Conservation (phyloP, 1,140 invertebrate species). For the Diplogasteroides magnus region DNA sequence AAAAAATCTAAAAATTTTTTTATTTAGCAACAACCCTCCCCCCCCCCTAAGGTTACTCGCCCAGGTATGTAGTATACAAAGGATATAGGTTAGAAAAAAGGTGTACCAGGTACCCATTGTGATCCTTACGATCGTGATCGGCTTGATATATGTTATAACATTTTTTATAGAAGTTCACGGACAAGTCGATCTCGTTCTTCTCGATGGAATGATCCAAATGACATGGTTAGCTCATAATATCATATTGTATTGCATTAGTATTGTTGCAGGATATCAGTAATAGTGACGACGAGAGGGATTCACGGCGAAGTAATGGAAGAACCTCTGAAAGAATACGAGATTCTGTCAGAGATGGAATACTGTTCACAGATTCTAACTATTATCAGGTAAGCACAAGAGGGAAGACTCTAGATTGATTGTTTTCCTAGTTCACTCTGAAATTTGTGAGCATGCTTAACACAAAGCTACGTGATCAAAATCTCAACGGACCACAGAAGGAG, state of each 20-base stretch:
- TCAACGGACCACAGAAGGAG: too few relatives aligned
- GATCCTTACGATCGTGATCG: not conserved
- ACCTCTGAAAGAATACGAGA: too few relatives aligned
- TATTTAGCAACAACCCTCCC: too few relatives aligned
- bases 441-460: too few relatives aligned
- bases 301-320: too few relatives aligned
- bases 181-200: not conserved
- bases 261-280: not conserved
- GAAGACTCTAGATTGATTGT: not conserved
- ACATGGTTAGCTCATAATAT: not conserved
- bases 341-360: not conserved
- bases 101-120: not conserved
- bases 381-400: not conserved
- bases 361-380: not conserved
- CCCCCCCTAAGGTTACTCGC: too few relatives aligned
- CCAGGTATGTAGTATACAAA: too few relatives aligned
- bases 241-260: not conserved
- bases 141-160: not conserved
- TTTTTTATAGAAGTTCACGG: not conserved
- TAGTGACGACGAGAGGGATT: not conserved
- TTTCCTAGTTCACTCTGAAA: too few relatives aligned
- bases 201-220: not conserved
- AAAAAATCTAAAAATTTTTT: too few relatives aligned
- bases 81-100: too few relatives aligned
- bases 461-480: too few relatives aligned